Evolutionary conservation across 2,797 vertebrate species (phyloP), one percentile per base, ranked within the genome.

Genomic region (Sebastes hubbsi): DNA sequence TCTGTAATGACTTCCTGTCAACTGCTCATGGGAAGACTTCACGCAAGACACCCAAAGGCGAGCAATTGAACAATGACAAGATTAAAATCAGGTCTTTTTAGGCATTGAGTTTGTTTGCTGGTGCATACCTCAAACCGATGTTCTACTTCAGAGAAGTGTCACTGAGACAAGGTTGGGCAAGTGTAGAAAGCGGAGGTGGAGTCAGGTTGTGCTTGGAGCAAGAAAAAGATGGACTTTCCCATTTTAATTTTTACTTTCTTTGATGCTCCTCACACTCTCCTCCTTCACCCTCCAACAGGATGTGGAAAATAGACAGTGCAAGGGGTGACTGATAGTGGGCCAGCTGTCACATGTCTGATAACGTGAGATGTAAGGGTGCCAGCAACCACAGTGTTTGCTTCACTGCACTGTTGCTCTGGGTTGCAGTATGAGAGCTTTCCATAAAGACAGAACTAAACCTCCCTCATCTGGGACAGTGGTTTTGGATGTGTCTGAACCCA

Each of bases 341-440:
- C 89, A 87, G 77, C 87, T 88, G 88, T 93, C 91, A 90, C 77
- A 76, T 83, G 82, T 85, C 89, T 84, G 83, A 91, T 91, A 92
- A 86, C 32, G 11, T 61, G 76, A 83, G 83, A 87, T 55, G 84
- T 62, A 11, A 71, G 61, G 22, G 34, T 75, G 84, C 82, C 87
- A 90, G 84, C 32, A 88, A 80, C 65, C 83, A 32, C 70, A 83
- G 73, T 62, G 74, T 90, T 87, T 88, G 64, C 83, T 81, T 78
- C 72, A 86, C 72, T 70, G 75, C 36, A 29, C 67, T 74, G 78
- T 85, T 76, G 72, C 84, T 87, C 72, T 70, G 78, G 52, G 65
- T 62, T 67, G 66, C 73, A 69, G 65, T 63, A 54, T 36, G 20
- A 77, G 25, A 84, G 71, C 74, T 91, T 89, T 86, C 67, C 79